Conservation (phyloP, 2,113 vertebrate genomes). For the Callopanchax toddi region DNA sequence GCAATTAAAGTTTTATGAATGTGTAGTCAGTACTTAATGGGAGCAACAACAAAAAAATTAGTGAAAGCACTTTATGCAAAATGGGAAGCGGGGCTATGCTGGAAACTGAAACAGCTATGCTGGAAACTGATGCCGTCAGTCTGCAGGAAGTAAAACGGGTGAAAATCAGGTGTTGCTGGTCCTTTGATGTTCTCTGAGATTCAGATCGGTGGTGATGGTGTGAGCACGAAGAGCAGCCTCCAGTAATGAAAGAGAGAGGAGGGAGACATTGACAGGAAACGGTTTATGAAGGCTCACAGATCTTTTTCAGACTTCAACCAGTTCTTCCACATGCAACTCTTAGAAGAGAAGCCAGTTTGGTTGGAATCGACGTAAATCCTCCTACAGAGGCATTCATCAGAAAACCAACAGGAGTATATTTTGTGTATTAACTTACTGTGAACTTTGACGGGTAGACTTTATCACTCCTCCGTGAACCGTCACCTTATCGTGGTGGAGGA, state of each 20-base stretch:
- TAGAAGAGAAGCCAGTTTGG: conserved; percentile 50
- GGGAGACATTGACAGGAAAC: no score
- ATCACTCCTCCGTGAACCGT: no score
- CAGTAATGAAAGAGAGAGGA: no score
- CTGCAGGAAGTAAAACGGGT: background rate
- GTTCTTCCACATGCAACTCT: conserved; percentile 33
- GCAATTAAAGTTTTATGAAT: background rate
- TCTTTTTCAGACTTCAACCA: conserved; percentile 17
- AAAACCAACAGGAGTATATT: conserved; percentile 7
- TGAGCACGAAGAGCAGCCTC: no score
- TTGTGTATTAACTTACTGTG: background rate
- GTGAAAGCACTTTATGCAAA: background rate
- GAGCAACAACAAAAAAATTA: conserved; percentile 2
- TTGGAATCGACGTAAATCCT: conserved; percentile 16
- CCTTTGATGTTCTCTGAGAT: no score
- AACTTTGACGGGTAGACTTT: conserved; percentile 11
- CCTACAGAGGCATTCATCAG: background rate
- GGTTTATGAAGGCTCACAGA: no score
- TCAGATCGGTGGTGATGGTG: no score
- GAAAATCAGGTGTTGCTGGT: conserved; percentile 14
- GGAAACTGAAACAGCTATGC: no score
- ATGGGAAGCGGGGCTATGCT: no score
- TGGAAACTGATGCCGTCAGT: background rate
- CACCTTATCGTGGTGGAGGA: no score
- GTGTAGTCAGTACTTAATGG: background rate